Evolutionary conservation across 1,140 invertebrate species (phyloP).

Genomic region (Galleria mellonella): DNA sequence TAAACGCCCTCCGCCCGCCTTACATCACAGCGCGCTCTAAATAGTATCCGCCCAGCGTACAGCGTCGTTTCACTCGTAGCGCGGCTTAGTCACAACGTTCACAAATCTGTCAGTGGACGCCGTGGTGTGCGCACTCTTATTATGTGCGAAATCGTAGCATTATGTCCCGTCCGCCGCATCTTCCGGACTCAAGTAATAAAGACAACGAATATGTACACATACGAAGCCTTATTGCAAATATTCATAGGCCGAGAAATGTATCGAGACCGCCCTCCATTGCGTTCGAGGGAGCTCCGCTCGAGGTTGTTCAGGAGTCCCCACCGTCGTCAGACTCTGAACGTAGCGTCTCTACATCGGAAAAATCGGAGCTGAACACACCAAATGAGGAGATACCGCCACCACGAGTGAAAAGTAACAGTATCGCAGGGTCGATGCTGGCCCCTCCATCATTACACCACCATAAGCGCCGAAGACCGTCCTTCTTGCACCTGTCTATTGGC

Average conservation of each 20-base stretch:
- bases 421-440: slow-evolving; percentile 48
- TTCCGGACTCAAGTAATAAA: slow-evolving; percentile 25
- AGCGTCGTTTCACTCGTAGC: slow-evolving; percentile 35
- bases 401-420: slow-evolving; percentile 67
- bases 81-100: slow-evolving; percentile 33
- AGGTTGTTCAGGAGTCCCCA: slow-evolving; percentile 45
- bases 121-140: slow-evolving; percentile 38
- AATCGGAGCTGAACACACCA: slow-evolving; percentile 16
- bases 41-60: slow-evolving; percentile 59
- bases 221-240: slow-evolving; percentile 64
- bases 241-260: slow-evolving; percentile 68
- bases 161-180: slow-evolving; percentile 47
- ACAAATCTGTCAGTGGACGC: slow-evolving; percentile 54
- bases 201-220: slow-evolving; percentile 62
- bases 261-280: slow-evolving; percentile 45
- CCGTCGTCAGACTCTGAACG: slow-evolving; percentile 46
- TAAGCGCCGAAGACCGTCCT: slow-evolving; percentile 54
- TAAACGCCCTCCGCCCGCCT: slow-evolving; percentile 40
- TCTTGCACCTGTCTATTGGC: slow-evolving; percentile 54
- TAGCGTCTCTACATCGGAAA: slow-evolving; percentile 32
- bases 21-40: slow-evolving; percentile 38
- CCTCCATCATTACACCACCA: slow-evolving; percentile 30
- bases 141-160: slow-evolving; percentile 35
- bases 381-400: slow-evolving; percentile 27
- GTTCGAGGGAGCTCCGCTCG: slow-evolving; percentile 23